These are phyloP conservation scores for Cirrhinus molitorella DNA, from an alignment of 2,797 vertebrate genomes.

Conservation along the genomic window DNA sequence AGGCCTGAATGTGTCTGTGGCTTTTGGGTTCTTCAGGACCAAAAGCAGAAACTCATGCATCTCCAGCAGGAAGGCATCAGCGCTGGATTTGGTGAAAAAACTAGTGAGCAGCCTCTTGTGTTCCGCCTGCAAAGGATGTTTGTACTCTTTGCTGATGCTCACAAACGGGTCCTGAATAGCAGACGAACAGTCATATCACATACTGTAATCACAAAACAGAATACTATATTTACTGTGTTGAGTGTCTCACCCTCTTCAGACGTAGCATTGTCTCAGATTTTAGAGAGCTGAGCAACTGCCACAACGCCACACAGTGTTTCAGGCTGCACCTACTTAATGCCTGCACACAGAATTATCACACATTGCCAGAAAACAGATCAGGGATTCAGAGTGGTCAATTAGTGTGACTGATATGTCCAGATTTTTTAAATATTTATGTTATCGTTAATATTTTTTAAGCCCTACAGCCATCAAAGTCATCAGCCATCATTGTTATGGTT, in stretches of 20 bases:
- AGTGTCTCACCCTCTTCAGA: conserved; percentile 86
- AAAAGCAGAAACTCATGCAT: conserved; percentile 91
- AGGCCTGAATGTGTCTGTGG: conserved; percentile 75
- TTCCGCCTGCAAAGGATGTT: conserved; percentile 73
- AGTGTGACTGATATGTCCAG: background rate
- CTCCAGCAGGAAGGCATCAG: conserved; percentile 88
- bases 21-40: conserved; percentile 75
- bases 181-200: background rate
- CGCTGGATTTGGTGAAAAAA: conserved; percentile 82
- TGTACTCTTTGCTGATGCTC: conserved; percentile 79
- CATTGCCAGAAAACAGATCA: background rate
- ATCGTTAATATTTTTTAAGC: no score
- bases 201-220: no score
- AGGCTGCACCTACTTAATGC: conserved; percentile 83
- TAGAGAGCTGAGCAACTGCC: conserved; percentile 88
- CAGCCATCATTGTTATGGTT: no score
- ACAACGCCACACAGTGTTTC: conserved; percentile 86
- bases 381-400: background rate
- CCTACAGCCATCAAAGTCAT: no score
- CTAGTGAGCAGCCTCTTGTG: conserved; percentile 74
- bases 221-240: no score
- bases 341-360: conserved; percentile 69
- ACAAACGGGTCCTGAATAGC: conserved; percentile 87
- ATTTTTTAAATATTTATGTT: background rate
- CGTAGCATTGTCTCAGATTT: conserved; percentile 91